Conservation (phyloP, 2,888 invertebrate species). For the Tolmerus cingulatus region DNA sequence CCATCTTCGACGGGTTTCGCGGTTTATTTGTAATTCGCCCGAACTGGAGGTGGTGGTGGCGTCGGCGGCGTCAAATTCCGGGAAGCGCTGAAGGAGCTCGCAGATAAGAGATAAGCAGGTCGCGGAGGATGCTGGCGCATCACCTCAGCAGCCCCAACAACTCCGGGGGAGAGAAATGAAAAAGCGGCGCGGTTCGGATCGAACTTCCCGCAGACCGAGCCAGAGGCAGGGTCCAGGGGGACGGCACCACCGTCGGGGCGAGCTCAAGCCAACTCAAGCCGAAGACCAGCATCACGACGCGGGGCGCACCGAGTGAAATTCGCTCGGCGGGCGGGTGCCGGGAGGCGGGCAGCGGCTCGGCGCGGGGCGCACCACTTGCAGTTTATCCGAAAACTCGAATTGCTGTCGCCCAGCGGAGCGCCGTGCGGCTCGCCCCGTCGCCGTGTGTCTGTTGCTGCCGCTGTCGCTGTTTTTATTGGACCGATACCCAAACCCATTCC, state of each 20-base stretch:
- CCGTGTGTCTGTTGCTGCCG: not conserved
- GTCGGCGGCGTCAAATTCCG: not conserved
- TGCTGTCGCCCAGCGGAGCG: constrained; percentile 28
- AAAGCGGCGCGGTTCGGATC: not conserved
- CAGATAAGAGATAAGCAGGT: not conserved
- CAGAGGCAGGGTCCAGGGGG: not conserved
- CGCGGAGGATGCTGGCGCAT: not conserved
- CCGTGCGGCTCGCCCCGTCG: not conserved
- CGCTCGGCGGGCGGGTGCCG: not conserved
- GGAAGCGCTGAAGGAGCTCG: not conserved
- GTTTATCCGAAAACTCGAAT: constrained; percentile 41
- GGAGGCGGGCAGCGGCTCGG: not conserved
- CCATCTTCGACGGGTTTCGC: not conserved
- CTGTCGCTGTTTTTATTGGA: constrained; percentile 38
- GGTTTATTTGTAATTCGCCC: not conserved
- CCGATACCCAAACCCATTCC: constrained; percentile 24
- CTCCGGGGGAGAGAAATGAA: not conserved
- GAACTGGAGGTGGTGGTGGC: not conserved
- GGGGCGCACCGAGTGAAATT: not conserved
- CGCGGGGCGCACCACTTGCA: constrained; percentile 16
- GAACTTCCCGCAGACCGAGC: not conserved
- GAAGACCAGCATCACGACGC: not conserved
- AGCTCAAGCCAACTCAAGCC: not conserved
- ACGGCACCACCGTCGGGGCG: not conserved
- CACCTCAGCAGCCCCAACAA: not conserved